Percentiles rank a stretch among this genome's conserved stretches.
Conservation (phyloP, 2,113 vertebrate genomes). For the Paralichthys olivaceus region DNA sequence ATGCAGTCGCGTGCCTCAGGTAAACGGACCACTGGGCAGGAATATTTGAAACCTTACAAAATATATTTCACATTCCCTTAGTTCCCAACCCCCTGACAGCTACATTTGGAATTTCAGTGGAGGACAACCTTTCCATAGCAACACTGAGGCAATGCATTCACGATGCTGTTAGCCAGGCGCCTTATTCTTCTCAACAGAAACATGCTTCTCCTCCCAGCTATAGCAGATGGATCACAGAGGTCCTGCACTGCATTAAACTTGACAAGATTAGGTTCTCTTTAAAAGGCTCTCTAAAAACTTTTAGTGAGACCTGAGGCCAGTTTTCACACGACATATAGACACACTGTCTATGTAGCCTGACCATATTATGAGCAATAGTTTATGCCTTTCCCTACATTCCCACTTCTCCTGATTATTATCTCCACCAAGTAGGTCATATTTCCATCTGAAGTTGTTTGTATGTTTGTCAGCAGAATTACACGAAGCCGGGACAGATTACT, state of each 20-base stretch:
- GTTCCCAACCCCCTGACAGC: background rate
- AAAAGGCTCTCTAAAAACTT: constrained; percentile 14
- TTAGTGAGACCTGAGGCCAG: background rate
- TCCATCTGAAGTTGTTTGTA: background rate
- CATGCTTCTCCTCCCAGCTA: background rate
- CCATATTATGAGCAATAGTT: background rate
- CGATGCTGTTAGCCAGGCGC: background rate
- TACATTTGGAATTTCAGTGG: background rate
- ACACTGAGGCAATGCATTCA: background rate
- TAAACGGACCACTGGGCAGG: background rate
- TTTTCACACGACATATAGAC: background rate
- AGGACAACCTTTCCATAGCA: constrained; percentile 6
- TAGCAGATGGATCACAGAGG: background rate
- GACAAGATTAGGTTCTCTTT: constrained; percentile 4
- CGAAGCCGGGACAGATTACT: too few relatives aligned
- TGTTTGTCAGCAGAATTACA: background rate
- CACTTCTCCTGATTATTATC: background rate
- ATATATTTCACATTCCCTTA: background rate
- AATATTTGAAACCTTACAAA: background rate
- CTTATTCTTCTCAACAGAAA: constrained; percentile 3
- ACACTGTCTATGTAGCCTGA: background rate
- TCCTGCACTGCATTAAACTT: constrained; percentile 5
- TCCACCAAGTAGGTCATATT: background rate
- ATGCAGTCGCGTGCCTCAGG: background rate
- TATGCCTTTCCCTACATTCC: background rate